phyloP scores from a whole-genome alignment of 2,888 invertebrate species.

The Cremastinae sp. region DNA sequence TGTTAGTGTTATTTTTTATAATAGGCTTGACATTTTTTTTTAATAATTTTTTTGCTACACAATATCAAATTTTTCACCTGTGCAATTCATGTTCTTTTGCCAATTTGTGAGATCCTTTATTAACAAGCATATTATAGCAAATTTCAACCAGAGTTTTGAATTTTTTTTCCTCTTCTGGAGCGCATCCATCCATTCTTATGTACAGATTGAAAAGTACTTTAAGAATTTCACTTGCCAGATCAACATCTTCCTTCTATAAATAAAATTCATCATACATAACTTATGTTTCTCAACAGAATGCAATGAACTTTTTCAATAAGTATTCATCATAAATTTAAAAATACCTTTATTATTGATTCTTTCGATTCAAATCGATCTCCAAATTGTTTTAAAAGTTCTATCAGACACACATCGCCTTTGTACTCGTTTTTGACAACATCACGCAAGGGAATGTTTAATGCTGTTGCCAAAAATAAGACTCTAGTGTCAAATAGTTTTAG shows the following conservation, averaged over 20 bases:
- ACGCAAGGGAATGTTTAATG: conserved; percentile 87
- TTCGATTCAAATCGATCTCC: conserved; percentile 67
- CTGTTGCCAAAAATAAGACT: conserved; percentile 93
- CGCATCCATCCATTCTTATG: conserved; percentile 81
- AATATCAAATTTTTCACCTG: conserved; percentile 76
- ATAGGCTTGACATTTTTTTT: background rate
- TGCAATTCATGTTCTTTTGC: conserved; percentile 85
- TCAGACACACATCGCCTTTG: conserved; percentile 86
- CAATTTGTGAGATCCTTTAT: conserved; percentile 80
- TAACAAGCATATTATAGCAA: conserved; percentile 86
- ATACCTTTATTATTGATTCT: conserved; percentile 28
- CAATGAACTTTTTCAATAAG: background rate
- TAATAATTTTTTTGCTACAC: too few species aligned
- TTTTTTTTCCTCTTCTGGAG: conserved; percentile 86
- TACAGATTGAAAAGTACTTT: conserved; percentile 91
- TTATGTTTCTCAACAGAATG: background rate
- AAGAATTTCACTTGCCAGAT: conserved; percentile 87
- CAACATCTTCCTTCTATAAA: conserved; percentile 84
- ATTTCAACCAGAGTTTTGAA: conserved; percentile 87
- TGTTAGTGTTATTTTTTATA: background rate
- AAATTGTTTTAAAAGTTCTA: conserved; percentile 85
- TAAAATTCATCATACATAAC: too few species aligned
- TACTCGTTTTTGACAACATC: conserved; percentile 85
- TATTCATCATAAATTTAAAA: background rate
- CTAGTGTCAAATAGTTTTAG: conserved; percentile 94